A percentile compares a stretch with the other conserved stretches of the same genome.
Evolutionary conservation across 2,797 vertebrate genomes (phyloP).

Genomic region (Pipistrellus kuhlii): DNA sequence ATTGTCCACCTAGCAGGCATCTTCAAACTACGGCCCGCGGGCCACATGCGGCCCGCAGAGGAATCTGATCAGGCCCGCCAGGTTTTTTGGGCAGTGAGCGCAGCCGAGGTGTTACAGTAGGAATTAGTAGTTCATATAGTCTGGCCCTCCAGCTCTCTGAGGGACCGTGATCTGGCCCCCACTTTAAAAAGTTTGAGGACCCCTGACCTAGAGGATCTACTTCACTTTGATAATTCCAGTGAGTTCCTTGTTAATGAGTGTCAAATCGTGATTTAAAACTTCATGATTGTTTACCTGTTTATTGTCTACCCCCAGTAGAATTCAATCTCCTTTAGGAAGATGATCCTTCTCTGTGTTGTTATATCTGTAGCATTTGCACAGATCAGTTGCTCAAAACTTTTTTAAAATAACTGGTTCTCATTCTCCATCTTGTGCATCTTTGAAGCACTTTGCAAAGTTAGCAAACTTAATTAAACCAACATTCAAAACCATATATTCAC

Average conservation of each 20-base stretch:
- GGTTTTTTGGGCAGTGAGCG: too few species aligned
- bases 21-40: too few species aligned
- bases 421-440: background rate
- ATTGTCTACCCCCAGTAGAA: background rate
- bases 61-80: too few species aligned
- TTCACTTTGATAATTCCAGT: background rate
- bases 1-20: too few species aligned
- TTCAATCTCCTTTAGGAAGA: background rate
- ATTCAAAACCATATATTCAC: background rate
- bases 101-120: too few species aligned
- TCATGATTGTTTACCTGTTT: background rate
- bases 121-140: too few species aligned
- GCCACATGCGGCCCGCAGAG: too few species aligned
- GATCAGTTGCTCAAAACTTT: background rate
- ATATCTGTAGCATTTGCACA: background rate
- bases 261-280: background rate
- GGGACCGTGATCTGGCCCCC: too few species aligned
- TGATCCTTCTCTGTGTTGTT: background rate
- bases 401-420: background rate
- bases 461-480: background rate
- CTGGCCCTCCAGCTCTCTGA: too few species aligned
- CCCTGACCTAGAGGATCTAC: background rate
- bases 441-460: background rate
- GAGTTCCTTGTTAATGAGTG: background rate
- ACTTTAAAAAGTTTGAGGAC: too few species aligned